Conservation (phyloP, 2,888 invertebrate species). For the Leucophora obtusa region DNA sequence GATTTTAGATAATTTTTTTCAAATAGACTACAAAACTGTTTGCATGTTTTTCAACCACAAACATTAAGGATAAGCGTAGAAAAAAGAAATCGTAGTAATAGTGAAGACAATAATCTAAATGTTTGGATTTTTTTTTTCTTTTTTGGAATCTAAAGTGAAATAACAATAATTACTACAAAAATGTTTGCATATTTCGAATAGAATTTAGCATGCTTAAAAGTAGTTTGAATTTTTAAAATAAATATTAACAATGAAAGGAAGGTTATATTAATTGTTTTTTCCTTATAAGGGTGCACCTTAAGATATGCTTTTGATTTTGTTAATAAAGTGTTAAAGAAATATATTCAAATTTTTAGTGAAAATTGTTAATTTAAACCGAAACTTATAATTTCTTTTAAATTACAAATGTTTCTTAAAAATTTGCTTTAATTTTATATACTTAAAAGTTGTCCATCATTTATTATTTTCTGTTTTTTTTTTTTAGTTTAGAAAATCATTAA, state of each 20-base stretch:
- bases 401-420: neutral
- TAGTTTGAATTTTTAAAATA: slow-evolving; percentile 19
- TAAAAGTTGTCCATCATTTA: neutral
- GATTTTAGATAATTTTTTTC: slow-evolving; percentile 54
- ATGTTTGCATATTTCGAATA: slow-evolving; percentile 32
- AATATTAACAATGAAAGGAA: neutral
- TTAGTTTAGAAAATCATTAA: slow-evolving; percentile 44
- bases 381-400: too few species aligned
- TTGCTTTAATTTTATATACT: neutral
- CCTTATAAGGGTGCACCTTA: neutral
- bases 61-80: slow-evolving; percentile 34
- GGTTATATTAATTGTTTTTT: neutral
- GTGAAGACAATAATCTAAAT: slow-evolving; percentile 11
- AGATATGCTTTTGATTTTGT: neutral
- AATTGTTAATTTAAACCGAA: too few species aligned
- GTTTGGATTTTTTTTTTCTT: too few species aligned
- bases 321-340: neutral
- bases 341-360: neutral
- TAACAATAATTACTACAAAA: slow-evolving; percentile 8
- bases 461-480: slow-evolving; percentile 14
- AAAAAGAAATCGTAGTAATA: neutral
- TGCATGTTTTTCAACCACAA: slow-evolving; percentile 61
- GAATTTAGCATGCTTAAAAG: slow-evolving; percentile 43
- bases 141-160: neutral
- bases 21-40: slow-evolving; percentile 16